Percentiles rank a stretch among this genome's conserved stretches.
Conservation (phyloP, 1,140 invertebrate species). For the Nasonia giraulti region DNA sequence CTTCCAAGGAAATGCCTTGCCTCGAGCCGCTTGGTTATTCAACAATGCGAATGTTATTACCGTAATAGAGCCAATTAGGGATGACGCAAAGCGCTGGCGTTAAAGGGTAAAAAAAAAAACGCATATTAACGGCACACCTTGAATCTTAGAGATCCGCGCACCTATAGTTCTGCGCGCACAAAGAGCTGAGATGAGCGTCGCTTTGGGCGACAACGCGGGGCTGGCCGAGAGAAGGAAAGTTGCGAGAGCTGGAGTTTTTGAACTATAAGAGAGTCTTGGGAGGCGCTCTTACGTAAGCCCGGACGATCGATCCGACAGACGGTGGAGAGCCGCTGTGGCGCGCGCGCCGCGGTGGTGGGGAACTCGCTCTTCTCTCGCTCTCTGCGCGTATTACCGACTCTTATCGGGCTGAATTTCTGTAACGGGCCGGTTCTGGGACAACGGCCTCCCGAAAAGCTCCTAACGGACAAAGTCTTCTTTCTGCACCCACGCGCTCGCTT, state of each 20-base stretch:
- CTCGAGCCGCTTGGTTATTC: no score
- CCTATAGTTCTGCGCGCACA: no score
- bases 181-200: background rate
- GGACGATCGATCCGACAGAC: background rate
- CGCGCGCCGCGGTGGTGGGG: background rate
- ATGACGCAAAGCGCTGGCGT: no score
- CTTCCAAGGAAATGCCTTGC: no score
- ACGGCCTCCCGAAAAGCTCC: background rate
- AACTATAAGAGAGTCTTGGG: constrained; percentile 10
- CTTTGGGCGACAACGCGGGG: background rate
- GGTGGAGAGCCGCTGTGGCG: no score
- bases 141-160: no score
- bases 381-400: background rate
- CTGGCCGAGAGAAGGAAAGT: background rate
- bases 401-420: constrained; percentile 16
- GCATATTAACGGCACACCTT: no score
- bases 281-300: constrained; percentile 26
- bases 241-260: constrained; percentile 10
- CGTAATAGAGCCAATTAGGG: no score
- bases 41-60: no score
- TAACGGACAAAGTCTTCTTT: no score
- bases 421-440: background rate
- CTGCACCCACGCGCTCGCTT: no score
- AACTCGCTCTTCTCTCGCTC: background rate
- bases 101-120: no score